These are phyloP conservation scores for Elachura formosa DNA, from an alignment of 2,113 vertebrate genomes.

Conservation along the genomic window DNA sequence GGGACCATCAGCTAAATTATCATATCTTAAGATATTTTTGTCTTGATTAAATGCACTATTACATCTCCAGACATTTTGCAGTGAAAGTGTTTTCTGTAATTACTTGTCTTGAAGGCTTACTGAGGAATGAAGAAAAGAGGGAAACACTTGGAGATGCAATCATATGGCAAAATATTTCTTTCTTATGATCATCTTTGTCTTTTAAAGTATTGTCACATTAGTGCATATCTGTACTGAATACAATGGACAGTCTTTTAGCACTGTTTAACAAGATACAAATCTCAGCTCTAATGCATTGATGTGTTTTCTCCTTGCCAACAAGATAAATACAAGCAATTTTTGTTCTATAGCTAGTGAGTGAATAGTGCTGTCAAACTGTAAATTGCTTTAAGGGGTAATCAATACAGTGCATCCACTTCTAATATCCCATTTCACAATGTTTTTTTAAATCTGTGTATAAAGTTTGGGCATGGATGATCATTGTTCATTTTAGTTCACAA, in stretches of 20 bases:
- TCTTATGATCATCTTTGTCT: neutral
- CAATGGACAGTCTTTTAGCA: neutral
- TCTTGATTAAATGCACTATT: neutral
- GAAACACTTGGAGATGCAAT: neutral
- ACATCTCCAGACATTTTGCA: neutral
- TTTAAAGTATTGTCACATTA: neutral
- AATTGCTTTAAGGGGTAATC: constrained; percentile 19
- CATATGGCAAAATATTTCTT: neutral
- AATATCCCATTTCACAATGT: neutral
- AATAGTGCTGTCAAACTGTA: neutral
- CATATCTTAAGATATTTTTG: neutral
- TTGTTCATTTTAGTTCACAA: constrained; percentile 21
- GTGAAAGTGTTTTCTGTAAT: neutral
- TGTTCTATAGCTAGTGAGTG: neutral
- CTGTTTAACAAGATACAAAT: neutral
- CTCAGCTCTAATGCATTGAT: neutral
- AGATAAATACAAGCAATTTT: constrained; percentile 9
- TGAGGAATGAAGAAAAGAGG: neutral
- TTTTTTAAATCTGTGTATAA: neutral
- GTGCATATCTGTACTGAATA: neutral
- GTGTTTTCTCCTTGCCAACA: neutral
- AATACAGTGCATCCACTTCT: neutral
- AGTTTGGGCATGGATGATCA: neutral
- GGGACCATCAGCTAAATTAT: neutral
- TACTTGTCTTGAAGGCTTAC: neutral